Evolutionary conservation across 2,113 vertebrate species (phyloP).

Genomic region (Perca fluviatilis): DNA sequence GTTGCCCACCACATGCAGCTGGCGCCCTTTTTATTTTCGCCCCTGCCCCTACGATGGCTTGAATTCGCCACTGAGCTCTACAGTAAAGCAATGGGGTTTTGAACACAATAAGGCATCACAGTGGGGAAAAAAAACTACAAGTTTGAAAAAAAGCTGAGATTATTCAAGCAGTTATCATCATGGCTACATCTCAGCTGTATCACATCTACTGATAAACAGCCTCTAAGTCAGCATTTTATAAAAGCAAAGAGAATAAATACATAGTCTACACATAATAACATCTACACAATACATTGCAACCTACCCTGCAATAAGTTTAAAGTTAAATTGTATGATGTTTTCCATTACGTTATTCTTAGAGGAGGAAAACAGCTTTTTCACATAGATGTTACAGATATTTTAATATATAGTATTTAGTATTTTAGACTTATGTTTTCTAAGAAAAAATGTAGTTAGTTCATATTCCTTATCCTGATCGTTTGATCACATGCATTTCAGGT

Average conservation of each 20-base stretch:
- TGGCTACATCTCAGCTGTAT: background rate
- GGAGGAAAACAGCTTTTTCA: background rate
- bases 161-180: background rate
- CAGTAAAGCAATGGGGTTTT: background rate
- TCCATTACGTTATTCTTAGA: background rate
- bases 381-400: background rate
- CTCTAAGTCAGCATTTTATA: background rate
- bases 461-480: conserved; percentile 25
- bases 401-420: background rate
- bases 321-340: background rate
- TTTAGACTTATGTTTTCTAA: background rate
- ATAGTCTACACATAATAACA: background rate
- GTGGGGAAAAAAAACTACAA: background rate
- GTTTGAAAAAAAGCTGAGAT: background rate
- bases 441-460: background rate
- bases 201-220: background rate
- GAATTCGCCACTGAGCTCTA: background rate
- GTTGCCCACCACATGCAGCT: too few relatives aligned
- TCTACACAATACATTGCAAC: background rate
- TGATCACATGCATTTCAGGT: conserved; percentile 48
- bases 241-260: conserved; percentile 1
- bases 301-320: background rate
- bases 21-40: background rate
- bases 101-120: background rate
- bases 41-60: too few relatives aligned